Conservation (phyloP, 2,797 vertebrate species). For the Philypnodon macrostomus region DNA sequence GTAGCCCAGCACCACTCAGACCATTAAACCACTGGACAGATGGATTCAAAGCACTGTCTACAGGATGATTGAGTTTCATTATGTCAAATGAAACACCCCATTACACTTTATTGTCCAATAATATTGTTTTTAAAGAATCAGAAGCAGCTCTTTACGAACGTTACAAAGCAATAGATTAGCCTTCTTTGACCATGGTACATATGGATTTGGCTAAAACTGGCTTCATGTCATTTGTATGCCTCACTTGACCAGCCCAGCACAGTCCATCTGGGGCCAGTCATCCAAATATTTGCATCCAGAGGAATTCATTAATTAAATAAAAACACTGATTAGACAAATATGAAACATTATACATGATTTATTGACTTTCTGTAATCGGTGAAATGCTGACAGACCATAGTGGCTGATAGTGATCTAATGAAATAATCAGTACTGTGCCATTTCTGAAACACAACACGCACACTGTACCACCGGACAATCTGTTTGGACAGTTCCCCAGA, state of each 20-base stretch:
- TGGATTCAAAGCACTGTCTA: conserved; percentile 62
- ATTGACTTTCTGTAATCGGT: conserved; percentile 13
- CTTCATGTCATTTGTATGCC: conserved; percentile 42
- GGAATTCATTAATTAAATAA: conserved; percentile 5
- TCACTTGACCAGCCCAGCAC: conserved; percentile 45
- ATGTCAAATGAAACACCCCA: conserved; percentile 73
- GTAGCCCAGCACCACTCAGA: conserved; percentile 27
- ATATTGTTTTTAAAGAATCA: conserved; percentile 64
- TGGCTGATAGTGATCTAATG: conserved; percentile 33
- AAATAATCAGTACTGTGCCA: conserved; percentile 22
- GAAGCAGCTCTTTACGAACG: neutral
- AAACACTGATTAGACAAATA: conserved; percentile 15
- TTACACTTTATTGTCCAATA: conserved; percentile 63
- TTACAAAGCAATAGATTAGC: conserved; percentile 22
- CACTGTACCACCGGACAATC: conserved; percentile 28
- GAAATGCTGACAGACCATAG: conserved; percentile 38
- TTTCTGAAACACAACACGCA: conserved; percentile 27
- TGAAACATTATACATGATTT: conserved; percentile 25
- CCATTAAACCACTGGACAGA: conserved; percentile 64
- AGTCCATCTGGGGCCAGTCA: conserved; percentile 63
- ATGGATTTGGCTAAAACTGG: conserved; percentile 9
- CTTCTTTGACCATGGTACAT: conserved; percentile 21
- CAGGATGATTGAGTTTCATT: conserved; percentile 68
- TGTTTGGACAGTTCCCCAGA: conserved; percentile 52
- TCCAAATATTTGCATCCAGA: conserved; percentile 30